phyloP scores from a whole-genome alignment of 2,113 vertebrate species.

The Odobenus rosmarus region DNA sequence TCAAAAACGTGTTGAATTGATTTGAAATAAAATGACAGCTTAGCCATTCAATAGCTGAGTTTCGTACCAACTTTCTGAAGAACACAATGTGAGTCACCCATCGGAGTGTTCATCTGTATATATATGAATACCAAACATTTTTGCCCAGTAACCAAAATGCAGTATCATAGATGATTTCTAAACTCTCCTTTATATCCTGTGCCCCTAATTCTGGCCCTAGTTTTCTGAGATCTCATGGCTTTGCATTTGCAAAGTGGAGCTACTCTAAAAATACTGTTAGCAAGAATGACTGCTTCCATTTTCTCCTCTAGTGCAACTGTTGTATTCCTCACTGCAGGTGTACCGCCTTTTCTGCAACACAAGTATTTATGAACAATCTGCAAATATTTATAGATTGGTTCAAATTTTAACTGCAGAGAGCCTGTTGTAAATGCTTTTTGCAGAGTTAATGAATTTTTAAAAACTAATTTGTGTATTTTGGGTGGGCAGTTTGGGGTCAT shows the following conservation, averaged over 20 bases:
- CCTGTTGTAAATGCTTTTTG: constrained; percentile 18
- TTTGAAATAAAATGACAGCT: constrained; percentile 29
- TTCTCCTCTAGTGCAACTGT: not conserved
- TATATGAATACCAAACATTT: not conserved
- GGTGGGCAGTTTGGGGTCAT: constrained; percentile 26
- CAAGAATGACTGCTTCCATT: constrained; percentile 3
- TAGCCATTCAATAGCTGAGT: not conserved
- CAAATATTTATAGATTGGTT: constrained; percentile 29
- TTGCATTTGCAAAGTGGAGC: not conserved
- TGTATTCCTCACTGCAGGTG: constrained; percentile 21
- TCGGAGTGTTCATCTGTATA: not conserved
- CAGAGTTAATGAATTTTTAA: constrained; percentile 22
- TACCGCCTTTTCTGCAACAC: constrained; percentile 32
- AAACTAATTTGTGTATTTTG: constrained; percentile 13
- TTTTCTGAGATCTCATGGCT: constrained; percentile 3
- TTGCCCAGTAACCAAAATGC: not conserved
- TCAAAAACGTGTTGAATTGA: not conserved
- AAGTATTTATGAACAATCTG: constrained; percentile 14
- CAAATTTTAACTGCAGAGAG: constrained; percentile 30
- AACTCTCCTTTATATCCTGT: not conserved
- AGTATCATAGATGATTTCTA: not conserved
- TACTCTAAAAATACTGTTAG: not conserved
- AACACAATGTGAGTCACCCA: not conserved
- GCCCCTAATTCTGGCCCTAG: not conserved
- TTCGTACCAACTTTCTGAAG: constrained; percentile 12